Evolutionary conservation across 23 tunicate genomes (phyloP), one percentile per base, ranked within the genome.

Genomic region (Aplidium turbinatum): DNA sequence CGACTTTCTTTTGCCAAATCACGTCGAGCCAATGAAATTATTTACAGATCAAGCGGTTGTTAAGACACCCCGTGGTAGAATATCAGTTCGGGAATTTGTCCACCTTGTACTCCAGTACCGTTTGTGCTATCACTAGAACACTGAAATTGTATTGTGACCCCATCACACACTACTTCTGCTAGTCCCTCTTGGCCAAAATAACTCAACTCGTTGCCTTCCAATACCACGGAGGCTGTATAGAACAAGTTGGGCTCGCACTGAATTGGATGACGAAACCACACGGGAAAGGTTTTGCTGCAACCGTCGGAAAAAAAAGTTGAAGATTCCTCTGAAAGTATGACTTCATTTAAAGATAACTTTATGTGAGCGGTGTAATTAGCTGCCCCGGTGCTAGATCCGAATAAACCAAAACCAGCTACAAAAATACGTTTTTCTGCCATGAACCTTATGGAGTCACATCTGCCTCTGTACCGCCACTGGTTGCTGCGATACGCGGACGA

Each of bases 21-120:
- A n/a, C n/a, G n/a, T n/a, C n/a, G n/a, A n/a, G n/a, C n/a, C n/a
- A n/a, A n/a, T n/a, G n/a, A n/a, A n/a, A n/a, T n/a, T n/a, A n/a
- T n/a, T n/a, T n/a, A n/a, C n/a, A n/a, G n/a, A n/a, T n/a, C n/a
- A n/a, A n/a, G n/a, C n/a, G n/a, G n/a, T n/a, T 13, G 4, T 75
- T 35, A 83, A 9, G 81, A 23, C 11, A 26, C 55, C 2, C 83
- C 96, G 20, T 57, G 67, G 58, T 88, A 88, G 39, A 88, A 88
- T 19, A 88, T 81, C 0, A 88, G 83, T 35, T 88, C 96, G n/a
- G 96, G 96, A 6, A 88, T 81, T 51, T 88, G 96, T 1, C 96
- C 96, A 18, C 96, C 96, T 76, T 88, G 96, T 18, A 88, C 96
- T 9, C 96, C 96, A 6, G 96, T 88, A 58, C 96, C 96, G 63